phyloP scores from a whole-genome alignment of 2,888 invertebrate genomes.

The Watsonalla binaria region DNA sequence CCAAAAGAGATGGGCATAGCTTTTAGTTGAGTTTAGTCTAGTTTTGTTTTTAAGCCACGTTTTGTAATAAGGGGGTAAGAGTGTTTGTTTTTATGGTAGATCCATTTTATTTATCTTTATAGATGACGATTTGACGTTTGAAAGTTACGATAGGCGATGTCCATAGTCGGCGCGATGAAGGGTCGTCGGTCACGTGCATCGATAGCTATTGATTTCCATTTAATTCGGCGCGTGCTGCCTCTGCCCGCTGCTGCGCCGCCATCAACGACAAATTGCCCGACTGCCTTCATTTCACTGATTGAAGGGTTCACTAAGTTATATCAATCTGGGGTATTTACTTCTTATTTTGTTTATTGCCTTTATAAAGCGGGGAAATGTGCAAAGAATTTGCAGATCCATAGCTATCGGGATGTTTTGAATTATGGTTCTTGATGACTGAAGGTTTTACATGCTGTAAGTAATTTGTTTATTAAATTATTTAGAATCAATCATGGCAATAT shows the following conservation, averaged over 20 bases:
- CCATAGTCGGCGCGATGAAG: constrained; percentile 45
- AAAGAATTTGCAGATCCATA: too few species aligned
- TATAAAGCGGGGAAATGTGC: not conserved
- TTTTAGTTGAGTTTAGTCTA: too few species aligned
- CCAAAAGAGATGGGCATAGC: too few species aligned
- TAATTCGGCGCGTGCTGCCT: constrained; percentile 72
- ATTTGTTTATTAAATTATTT: too few species aligned
- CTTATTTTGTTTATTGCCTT: constrained; percentile 10
- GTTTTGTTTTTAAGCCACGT: too few species aligned
- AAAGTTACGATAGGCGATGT: constrained; percentile 21
- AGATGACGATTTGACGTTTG: not conserved
- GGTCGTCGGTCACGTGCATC: constrained; percentile 62
- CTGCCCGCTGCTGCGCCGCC: constrained; percentile 29
- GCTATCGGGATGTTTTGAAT: too few species aligned
- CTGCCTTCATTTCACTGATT: constrained; percentile 60
- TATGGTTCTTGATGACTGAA: too few species aligned
- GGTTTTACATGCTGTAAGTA: too few species aligned
- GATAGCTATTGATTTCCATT: constrained; percentile 75
- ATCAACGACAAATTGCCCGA: constrained; percentile 54
- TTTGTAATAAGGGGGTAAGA: not conserved
- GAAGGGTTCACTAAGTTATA: constrained; percentile 39
- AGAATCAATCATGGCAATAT: too few species aligned
- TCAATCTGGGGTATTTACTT: constrained; percentile 16
- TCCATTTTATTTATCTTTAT: not conserved
- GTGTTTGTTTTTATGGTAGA: not conserved